phyloP scores from a whole-genome alignment of 2,113 vertebrate genomes.

The Pyxicephalus adspersus region DNA sequence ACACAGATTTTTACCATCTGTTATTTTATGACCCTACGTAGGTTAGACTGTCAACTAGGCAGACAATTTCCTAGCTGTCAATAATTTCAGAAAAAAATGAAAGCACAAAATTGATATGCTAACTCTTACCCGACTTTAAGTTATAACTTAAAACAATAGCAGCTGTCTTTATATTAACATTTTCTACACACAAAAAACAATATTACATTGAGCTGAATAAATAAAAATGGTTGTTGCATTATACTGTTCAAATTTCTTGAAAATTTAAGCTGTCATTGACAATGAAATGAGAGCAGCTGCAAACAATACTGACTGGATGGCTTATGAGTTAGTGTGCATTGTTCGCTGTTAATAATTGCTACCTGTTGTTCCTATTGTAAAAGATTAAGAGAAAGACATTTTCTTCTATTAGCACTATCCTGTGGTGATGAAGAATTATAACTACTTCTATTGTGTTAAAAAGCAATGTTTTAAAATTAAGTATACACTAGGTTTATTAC shows the following conservation, averaged over 20 bases:
- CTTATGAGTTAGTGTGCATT: conserved; percentile 19
- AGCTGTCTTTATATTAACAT: no score
- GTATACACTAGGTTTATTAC: conserved; percentile 8
- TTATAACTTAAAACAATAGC: no score
- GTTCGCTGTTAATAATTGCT: conserved; percentile 38
- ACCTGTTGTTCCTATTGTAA: conserved; percentile 21
- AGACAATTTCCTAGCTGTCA: no score
- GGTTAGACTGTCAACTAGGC: no score
- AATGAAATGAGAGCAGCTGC: conserved; percentile 26
- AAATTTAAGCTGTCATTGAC: conserved; percentile 38
- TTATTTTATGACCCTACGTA: no score
- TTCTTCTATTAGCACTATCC: conserved; percentile 10
- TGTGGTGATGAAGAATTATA: conserved; percentile 39
- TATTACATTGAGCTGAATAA: not conserved
- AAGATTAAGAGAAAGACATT: conserved; percentile 16
- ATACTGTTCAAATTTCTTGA: conserved; percentile 18
- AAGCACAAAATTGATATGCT: no score
- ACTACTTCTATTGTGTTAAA: not conserved
- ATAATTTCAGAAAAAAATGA: no score
- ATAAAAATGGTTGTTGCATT: conserved; percentile 3
- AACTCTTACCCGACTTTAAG: no score
- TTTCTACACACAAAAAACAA: conserved; percentile 4
- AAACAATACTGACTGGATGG: conserved; percentile 34
- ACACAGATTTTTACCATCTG: no score
- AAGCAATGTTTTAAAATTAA: conserved; percentile 19